phyloP scores from a whole-genome alignment of 2,888 invertebrate genomes.

The Elaeidobius kamerunicus region DNA sequence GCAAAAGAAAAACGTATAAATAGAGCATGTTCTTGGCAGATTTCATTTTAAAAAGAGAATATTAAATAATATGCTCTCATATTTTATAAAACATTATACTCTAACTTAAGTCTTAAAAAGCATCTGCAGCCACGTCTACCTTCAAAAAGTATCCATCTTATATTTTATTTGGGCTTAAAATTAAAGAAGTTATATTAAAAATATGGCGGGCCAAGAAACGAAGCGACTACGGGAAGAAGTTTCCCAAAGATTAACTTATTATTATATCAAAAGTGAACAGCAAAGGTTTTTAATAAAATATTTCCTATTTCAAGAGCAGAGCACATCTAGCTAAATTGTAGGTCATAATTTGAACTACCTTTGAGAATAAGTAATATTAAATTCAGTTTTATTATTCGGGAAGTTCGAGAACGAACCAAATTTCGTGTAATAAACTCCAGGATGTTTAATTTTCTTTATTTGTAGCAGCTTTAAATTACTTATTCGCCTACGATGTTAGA shows the following conservation, averaged over 20 bases:
- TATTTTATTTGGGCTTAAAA: no score
- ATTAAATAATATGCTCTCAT: neutral
- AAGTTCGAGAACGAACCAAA: neutral
- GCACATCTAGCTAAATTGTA: neutral
- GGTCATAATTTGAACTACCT: neutral
- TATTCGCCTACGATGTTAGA: no score
- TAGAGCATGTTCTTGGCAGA: no score
- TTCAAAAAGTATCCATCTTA: no score
- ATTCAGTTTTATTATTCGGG: neutral
- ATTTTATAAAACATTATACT: neutral
- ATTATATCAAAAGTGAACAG: neutral
- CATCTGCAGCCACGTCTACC: no score
- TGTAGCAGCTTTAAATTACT: no score
- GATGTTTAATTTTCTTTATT: no score
- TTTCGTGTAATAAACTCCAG: no score
- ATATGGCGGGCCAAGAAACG: no score
- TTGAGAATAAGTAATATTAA: neutral
- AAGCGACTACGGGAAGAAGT: no score
- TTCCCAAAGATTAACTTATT: slow-evolving; percentile 1
- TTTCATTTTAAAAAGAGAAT: neutral
- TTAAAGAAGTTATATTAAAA: no score
- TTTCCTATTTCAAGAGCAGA: neutral
- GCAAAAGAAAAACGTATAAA: no score
- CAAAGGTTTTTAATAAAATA: slow-evolving; percentile 4
- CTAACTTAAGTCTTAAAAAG: neutral